Evolutionary conservation across 2,113 vertebrate genomes (phyloP).

Genomic region (Zeus faber): DNA sequence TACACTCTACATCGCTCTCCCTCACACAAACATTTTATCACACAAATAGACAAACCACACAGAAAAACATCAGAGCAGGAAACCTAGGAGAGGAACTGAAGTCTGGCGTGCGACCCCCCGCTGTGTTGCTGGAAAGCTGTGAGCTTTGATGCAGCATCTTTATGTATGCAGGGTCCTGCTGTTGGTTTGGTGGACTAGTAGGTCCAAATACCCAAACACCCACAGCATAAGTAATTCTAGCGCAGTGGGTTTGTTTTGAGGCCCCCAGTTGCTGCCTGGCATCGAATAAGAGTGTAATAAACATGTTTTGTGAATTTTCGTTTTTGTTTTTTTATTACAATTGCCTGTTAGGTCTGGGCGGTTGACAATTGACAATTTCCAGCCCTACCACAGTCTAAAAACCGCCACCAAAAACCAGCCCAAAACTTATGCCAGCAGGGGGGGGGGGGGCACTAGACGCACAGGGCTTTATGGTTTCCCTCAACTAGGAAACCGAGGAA

Average conservation of each 20-base stretch:
- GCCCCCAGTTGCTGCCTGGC: slow-evolving; percentile 50
- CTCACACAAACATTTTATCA: neutral
- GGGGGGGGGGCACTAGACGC: neutral
- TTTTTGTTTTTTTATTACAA: too few relatives aligned
- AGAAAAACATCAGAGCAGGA: slow-evolving; percentile 46
- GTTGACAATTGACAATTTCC: too few relatives aligned
- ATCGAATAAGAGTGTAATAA: slow-evolving; percentile 44
- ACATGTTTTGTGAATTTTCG: too few relatives aligned
- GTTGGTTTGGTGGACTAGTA: slow-evolving; percentile 34
- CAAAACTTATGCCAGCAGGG: too few relatives aligned
- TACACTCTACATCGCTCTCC: neutral
- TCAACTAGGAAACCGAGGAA: too few relatives aligned
- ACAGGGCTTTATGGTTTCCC: too few relatives aligned
- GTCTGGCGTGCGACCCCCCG: slow-evolving; percentile 26
- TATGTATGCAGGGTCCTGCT: slow-evolving; percentile 46
- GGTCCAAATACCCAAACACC: too few relatives aligned
- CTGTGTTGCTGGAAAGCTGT: slow-evolving; percentile 36
- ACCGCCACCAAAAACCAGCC: too few relatives aligned
- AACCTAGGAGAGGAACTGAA: slow-evolving; percentile 24
- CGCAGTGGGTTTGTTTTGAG: slow-evolving; percentile 1
- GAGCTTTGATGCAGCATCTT: slow-evolving; percentile 44
- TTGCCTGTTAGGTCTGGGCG: slow-evolving; percentile 40
- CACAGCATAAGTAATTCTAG: neutral
- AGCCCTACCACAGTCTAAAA: too few relatives aligned
- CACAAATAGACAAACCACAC: neutral